Conservation (phyloP, 1,140 invertebrate species). For the Diorhabda sublineata region DNA sequence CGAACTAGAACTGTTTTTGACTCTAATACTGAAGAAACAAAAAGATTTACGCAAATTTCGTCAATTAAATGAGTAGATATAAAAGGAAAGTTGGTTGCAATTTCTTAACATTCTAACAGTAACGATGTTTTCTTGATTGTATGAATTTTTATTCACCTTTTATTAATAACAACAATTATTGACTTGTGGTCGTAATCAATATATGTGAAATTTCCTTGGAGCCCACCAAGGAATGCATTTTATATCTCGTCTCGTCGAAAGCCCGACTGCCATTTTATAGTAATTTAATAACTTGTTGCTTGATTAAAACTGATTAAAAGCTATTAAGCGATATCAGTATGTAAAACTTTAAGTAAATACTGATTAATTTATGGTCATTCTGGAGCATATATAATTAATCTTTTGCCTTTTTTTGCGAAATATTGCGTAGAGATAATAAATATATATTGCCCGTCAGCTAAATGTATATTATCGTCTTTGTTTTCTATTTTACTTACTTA, state of each 20-base stretch:
- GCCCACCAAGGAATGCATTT: conserved; percentile 16
- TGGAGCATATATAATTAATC: conserved; percentile 4
- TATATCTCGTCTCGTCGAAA: conserved; percentile 3
- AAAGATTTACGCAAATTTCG: too few species aligned
- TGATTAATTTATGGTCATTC: conserved; percentile 18
- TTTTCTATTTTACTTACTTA: too few species aligned
- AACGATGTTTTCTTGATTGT: too few species aligned
- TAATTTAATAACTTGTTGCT: conserved; percentile 19
- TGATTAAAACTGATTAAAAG: conserved; percentile 18
- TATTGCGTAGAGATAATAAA: conserved; percentile 9
- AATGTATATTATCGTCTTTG: too few species aligned
- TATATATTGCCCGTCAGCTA: background rate
- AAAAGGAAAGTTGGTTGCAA: too few species aligned
- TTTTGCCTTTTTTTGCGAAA: conserved; percentile 6
- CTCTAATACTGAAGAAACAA: too few species aligned
- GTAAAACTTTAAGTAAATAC: conserved; percentile 17
- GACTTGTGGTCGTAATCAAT: background rate
- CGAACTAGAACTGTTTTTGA: too few species aligned
- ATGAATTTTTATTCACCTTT: too few species aligned
- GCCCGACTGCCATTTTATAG: conserved; percentile 15
- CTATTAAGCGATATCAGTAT: conserved; percentile 18
- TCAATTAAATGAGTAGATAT: too few species aligned
- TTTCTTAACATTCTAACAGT: too few species aligned
- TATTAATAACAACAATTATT: too few species aligned
- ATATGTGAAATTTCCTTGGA: conserved; percentile 8